Percentiles rank a stretch among this genome's conserved stretches.
phyloP scores from a whole-genome alignment of 2,888 invertebrate genomes.

The Pogonocherus hispidulus region DNA sequence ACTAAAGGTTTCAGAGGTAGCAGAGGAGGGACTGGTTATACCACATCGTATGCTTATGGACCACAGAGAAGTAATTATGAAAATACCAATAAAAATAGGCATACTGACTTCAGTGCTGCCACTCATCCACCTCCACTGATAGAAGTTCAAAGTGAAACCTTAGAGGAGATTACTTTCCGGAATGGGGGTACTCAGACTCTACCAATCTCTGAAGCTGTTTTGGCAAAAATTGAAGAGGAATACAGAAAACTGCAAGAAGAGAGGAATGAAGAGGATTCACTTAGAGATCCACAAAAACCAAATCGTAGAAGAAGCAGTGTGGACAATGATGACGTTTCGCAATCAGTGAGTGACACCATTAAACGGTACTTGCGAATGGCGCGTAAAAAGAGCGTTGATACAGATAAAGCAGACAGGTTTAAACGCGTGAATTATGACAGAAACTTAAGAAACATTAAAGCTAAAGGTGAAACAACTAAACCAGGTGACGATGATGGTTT shows the following conservation, averaged over 20 bases:
- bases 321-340: slow-evolving; percentile 87
- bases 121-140: slow-evolving; percentile 76
- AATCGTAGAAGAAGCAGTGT: slow-evolving; percentile 80
- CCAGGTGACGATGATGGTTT: slow-evolving; percentile 84
- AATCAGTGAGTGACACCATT: slow-evolving; percentile 89
- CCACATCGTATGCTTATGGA: slow-evolving; percentile 45
- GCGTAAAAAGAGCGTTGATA: slow-evolving; percentile 87
- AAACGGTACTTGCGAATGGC: slow-evolving; percentile 90
- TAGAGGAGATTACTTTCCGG: slow-evolving; percentile 70
- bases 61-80: slow-evolving; percentile 47
- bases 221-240: slow-evolving; percentile 70
- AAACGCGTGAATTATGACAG: slow-evolving; percentile 91
- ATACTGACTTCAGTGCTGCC: neutral
- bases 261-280: slow-evolving; percentile 53
- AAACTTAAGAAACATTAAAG: slow-evolving; percentile 86
- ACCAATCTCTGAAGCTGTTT: slow-evolving; percentile 72
- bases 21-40: slow-evolving; percentile 58
- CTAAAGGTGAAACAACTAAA: slow-evolving; percentile 81
- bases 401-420: slow-evolving; percentile 85
- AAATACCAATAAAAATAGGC: slow-evolving; percentile 19
- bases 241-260: slow-evolving; percentile 69
- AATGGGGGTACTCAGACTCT: slow-evolving; percentile 74
- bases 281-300: slow-evolving; percentile 62
- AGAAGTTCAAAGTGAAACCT: slow-evolving; percentile 75
- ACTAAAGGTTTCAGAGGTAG: slow-evolving; percentile 73